These are phyloP conservation scores for Lacanobia wlatinum DNA, from an alignment of 2,888 invertebrate genomes.

Conservation along the genomic window DNA sequence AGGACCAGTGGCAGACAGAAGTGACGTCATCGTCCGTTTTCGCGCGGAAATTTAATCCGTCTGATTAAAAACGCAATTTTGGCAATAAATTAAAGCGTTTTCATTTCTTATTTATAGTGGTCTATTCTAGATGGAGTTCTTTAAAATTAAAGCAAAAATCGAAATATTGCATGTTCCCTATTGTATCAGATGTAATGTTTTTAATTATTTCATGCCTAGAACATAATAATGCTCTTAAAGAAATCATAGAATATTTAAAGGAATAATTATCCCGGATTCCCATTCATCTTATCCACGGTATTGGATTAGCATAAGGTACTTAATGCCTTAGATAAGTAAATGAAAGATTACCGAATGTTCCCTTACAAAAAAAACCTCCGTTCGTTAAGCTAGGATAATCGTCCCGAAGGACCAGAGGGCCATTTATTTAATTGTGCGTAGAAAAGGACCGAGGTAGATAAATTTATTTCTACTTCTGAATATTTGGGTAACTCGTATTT, in stretches of 20 bases:
- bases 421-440: constrained; percentile 23
- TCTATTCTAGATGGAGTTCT: too few relatives aligned
- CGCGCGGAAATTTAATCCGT: too few relatives aligned
- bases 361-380: constrained; percentile 1
- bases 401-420: constrained; percentile 8
- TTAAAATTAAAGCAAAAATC: too few relatives aligned
- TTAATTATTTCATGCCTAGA: not conserved
- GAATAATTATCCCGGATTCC: not conserved
- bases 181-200: too few relatives aligned
- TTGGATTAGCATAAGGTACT: not conserved
- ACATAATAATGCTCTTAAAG: not conserved
- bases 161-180: too few relatives aligned
- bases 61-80: too few relatives aligned
- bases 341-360: not conserved
- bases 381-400: constrained; percentile 16
- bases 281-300: not conserved
- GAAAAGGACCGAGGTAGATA: constrained; percentile 4
- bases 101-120: too few relatives aligned
- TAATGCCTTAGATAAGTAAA: constrained; percentile 34
- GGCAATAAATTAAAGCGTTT: too few relatives aligned
- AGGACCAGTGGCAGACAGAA: too few relatives aligned
- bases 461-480: not conserved
- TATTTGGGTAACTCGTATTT: not conserved
- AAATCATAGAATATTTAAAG: not conserved
- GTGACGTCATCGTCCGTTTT: too few relatives aligned